Conservation (phyloP, 2,113 vertebrate genomes). For the Vanacampus margaritifer region DNA sequence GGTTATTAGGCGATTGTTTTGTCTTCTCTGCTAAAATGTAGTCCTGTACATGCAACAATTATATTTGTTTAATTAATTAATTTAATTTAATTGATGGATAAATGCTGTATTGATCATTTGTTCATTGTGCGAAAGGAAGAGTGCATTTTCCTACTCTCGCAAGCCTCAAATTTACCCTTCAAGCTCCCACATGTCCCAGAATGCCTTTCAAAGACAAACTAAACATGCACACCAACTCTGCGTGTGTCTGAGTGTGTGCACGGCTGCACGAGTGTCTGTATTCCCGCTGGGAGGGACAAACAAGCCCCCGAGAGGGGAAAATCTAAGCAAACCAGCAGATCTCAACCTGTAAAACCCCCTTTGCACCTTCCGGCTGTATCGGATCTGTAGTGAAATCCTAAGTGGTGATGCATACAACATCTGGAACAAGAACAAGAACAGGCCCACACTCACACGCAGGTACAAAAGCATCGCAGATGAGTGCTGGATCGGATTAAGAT, state of each 20-base stretch:
- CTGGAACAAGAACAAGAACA: slow-evolving; percentile 11
- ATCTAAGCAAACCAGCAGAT: slow-evolving; percentile 41
- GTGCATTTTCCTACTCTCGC: slow-evolving; percentile 1
- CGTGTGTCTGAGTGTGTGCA: slow-evolving; percentile 18
- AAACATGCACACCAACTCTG: slow-evolving; percentile 25
- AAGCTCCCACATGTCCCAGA: slow-evolving; percentile 10
- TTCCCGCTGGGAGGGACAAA: slow-evolving; percentile 19
- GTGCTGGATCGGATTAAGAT: neutral
- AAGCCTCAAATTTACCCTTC: neutral
- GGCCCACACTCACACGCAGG: neutral
- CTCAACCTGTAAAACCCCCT: neutral
- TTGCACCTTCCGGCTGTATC: slow-evolving; percentile 1
- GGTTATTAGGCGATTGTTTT: neutral
- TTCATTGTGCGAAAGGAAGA: neutral
- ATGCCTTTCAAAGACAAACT: slow-evolving; percentile 21
- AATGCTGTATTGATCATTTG: too few species aligned
- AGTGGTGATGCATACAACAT: slow-evolving; percentile 8
- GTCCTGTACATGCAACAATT: neutral
- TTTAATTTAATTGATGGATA: too few species aligned
- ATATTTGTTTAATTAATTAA: too few species aligned
- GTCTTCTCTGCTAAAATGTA: slow-evolving; percentile 16
- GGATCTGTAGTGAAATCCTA: slow-evolving; percentile 1
- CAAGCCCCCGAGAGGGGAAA: slow-evolving; percentile 46
- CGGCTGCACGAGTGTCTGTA: slow-evolving; percentile 4
- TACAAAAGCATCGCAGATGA: neutral